Evolutionary conservation across 2,113 vertebrate genomes (phyloP).

Genomic region (Pluvianellus socialis): DNA sequence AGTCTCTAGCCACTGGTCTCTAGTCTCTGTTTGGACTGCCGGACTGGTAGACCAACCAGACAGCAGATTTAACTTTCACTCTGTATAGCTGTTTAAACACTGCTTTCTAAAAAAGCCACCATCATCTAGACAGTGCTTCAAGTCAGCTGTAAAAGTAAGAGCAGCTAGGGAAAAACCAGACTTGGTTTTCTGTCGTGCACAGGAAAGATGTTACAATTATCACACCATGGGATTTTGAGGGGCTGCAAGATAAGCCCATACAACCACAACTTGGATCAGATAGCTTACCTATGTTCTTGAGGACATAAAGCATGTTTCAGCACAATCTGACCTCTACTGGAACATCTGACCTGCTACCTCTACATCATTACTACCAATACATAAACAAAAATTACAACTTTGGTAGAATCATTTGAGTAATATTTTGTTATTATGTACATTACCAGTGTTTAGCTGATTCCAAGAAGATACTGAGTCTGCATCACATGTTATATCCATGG

Average conservation of each 20-base stretch:
- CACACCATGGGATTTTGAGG: too few species aligned
- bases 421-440: not conserved
- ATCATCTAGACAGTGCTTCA: not conserved
- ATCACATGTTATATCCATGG: not conserved
- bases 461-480: not conserved
- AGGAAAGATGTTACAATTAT: not conserved
- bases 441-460: not conserved
- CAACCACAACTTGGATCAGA: not conserved
- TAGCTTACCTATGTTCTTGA: not conserved
- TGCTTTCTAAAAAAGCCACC: not conserved
- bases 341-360: not conserved
- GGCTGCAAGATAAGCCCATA: not conserved
- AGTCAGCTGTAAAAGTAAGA: not conserved
- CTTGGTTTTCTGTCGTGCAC: not conserved
- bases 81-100: not conserved
- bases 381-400: not conserved
- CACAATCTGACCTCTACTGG: not conserved
- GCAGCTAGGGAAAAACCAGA: not conserved
- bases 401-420: not conserved
- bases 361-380: not conserved
- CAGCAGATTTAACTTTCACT: not conserved
- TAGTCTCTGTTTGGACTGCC: not conserved
- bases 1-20: not conserved
- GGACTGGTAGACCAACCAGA: not conserved
- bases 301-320: not conserved